phyloP scores from a whole-genome alignment of 2,113 vertebrate species.

The Panthera uncia region DNA sequence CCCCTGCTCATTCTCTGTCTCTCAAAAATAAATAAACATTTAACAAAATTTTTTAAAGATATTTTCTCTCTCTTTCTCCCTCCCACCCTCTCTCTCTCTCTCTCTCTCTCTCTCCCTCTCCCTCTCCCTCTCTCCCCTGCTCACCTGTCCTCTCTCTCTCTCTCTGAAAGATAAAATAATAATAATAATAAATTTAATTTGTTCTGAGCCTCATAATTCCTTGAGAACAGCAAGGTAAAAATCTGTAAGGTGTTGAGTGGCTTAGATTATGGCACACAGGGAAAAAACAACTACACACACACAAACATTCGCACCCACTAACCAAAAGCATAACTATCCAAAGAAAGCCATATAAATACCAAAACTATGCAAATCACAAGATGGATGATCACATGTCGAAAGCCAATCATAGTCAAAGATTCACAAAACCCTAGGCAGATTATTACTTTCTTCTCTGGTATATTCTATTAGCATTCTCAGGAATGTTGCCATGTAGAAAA shows the following conservation, averaged over 20 bases:
- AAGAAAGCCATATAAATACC: not conserved
- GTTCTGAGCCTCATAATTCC: not conserved
- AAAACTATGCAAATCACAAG: not conserved
- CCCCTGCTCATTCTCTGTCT: too few relatives aligned
- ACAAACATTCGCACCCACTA: not conserved
- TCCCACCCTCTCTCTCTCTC: too few relatives aligned
- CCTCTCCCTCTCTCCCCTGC: too few relatives aligned
- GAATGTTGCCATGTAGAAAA: not conserved
- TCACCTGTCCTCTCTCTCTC: too few relatives aligned
- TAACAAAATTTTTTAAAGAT: too few relatives aligned
- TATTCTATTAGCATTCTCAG: not conserved
- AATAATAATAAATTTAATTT: not conserved
- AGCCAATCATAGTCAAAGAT: not conserved
- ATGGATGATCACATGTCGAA: not conserved
- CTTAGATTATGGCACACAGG: not conserved
- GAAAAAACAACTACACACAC: not conserved
- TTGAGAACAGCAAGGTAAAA: not conserved
- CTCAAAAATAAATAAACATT: too few relatives aligned
- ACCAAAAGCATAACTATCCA: not conserved
- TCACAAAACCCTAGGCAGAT: not conserved
- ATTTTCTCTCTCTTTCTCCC: too few relatives aligned
- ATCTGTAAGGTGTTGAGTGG: not conserved
- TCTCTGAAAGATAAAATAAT: too few relatives aligned
- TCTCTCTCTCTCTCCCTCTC: too few relatives aligned
- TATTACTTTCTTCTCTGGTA: not conserved